phyloP scores from a whole-genome alignment of 2,797 vertebrate species.

The Silurus aristotelis region DNA sequence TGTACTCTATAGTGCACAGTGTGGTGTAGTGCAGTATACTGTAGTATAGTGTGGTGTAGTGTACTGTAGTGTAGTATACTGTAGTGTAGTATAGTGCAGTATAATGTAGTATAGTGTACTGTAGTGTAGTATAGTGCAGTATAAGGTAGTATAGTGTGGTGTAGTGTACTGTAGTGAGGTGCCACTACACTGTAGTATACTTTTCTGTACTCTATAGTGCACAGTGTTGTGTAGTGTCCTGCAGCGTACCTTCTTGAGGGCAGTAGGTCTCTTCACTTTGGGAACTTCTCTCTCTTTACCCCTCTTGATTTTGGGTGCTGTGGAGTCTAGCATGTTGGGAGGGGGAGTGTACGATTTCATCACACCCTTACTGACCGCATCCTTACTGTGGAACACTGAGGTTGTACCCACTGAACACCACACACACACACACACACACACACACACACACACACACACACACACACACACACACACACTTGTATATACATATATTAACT shows the following conservation, averaged over 20 bases:
- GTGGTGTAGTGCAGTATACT: not conserved
- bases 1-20: too few relatives aligned
- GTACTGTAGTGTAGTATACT: not conserved
- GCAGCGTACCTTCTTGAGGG: conserved; percentile 90
- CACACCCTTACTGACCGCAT: conserved; percentile 68
- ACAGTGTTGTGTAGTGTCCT: not conserved
- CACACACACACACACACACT: not conserved
- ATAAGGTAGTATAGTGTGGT: too few relatives aligned
- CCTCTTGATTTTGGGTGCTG: conserved; percentile 87
- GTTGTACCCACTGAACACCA: conserved; percentile 84
- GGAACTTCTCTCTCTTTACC: conserved; percentile 95
- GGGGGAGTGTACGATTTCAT: conserved; percentile 78
- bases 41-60: not conserved
- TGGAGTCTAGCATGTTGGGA: conserved; percentile 89
- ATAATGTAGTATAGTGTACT: not conserved
- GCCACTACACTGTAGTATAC: not conserved
- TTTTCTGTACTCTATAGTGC: not conserved
- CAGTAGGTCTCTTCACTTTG: conserved; percentile 94
- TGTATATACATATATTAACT: not conserved
- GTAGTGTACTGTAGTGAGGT: not conserved
- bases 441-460: conserved; percentile 22
- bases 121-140: not conserved
- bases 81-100: not conserved
- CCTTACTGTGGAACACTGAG: conserved; percentile 85
- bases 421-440: conserved; percentile 11